Evolutionary conservation across 2,113 vertebrate species (phyloP), one percentile per base, ranked within the genome.

Genomic region (Tupaia tana): DNA sequence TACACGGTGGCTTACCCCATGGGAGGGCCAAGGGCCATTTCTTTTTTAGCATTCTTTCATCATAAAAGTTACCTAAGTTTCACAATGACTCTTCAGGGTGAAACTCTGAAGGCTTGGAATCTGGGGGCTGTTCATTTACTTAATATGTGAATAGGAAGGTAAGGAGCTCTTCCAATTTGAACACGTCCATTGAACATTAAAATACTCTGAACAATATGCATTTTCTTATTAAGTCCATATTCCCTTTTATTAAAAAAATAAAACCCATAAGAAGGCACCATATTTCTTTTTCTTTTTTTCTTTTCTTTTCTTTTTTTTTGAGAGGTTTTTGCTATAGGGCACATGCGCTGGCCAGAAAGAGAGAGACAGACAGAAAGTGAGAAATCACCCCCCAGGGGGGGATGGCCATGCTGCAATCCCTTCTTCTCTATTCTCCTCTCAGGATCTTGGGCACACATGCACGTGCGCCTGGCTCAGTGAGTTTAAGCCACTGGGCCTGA

Each of bases 1-100:
- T 4, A 1, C 1, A 15, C 22, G 64, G 97, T 88, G 79, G 10
- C 91, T 94, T 83, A 9, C 66, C 19, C 13, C 0, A 63, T 91
- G 78, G 96, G 74, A 85, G 94, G 5, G 0, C 94, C 75, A 95
- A 94, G 61, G 96, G 73, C 70, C 90, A 67, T 83, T 94, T 61
- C 88, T 29, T 77, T 94, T 18, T 69, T 0, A 81, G 71, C 64
- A 64, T 74, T 83, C 27, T 91, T 96, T 90, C 63, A 86, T 84
- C 63, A 86, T 78, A 71, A 95, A 95, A 81, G 80, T 89, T 82
- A 95, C 61, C 56, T 84, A 59, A 87, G 83, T 34, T 77, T 89
- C 77, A 95, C 67, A 92, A 66, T n/a, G 52, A 20, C 61, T 86
- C 69, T 83, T 79, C 25, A 43, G 70, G 18, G 82, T 22, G 56